Percentiles rank a stretch among this genome's conserved stretches.
These are phyloP conservation scores for Oligia strigilis DNA, from an alignment of 2,888 invertebrate genomes.

Conservation along the genomic window DNA sequence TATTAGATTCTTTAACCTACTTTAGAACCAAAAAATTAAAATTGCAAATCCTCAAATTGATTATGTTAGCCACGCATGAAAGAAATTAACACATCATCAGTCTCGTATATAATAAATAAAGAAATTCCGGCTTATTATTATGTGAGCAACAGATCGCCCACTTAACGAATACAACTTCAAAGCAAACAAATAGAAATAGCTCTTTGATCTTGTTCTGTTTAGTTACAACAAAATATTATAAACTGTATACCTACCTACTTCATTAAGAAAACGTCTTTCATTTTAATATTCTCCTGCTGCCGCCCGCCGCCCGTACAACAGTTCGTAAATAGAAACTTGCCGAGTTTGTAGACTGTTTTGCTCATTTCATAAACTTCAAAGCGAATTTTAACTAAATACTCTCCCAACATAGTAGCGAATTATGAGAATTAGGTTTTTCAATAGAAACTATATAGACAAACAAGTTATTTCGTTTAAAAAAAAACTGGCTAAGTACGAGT, in stretches of 20 bases:
- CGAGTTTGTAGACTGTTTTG: conserved; percentile 20
- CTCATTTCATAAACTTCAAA: conserved; percentile 29
- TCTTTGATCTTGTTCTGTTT: conserved; percentile 85
- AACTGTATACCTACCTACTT: conserved; percentile 63
- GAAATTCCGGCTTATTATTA: conserved; percentile 34
- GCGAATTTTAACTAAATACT: conserved; percentile 12
- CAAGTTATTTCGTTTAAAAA: background rate
- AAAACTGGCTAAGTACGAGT: no score
- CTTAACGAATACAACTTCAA: conserved; percentile 76
- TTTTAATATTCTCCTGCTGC: conserved; percentile 69
- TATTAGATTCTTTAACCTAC: background rate
- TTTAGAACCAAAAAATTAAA: background rate
- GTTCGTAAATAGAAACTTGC: conserved; percentile 59
- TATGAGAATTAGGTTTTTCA: background rate
- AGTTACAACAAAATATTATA: conserved; percentile 77
- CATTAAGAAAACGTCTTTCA: conserved; percentile 75
- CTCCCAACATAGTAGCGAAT: background rate
- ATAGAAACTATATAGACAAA: background rate
- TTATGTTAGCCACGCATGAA: conserved; percentile 16
- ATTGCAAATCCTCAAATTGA: conserved; percentile 10
- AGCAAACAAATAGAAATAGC: conserved; percentile 75
- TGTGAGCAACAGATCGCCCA: conserved; percentile 40
- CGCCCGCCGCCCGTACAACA: conserved; percentile 63
- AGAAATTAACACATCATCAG: conserved; percentile 35
- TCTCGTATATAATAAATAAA: conserved; percentile 40